A percentile compares a stretch with the other conserved stretches of the same genome.
Evolutionary conservation across 2,113 vertebrate species (phyloP).

Genomic region (Clarias gariepinus): DNA sequence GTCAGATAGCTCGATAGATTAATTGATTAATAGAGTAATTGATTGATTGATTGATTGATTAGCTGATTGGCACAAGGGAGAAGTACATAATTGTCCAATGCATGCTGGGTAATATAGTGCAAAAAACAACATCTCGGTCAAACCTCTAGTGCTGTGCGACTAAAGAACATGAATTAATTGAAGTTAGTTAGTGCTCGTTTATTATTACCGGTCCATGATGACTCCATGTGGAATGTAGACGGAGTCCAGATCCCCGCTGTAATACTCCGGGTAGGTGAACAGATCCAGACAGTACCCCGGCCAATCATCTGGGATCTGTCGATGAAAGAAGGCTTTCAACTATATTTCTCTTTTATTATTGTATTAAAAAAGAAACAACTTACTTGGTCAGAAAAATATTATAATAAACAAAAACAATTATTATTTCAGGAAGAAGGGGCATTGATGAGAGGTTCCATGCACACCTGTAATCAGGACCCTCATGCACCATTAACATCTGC

Average conservation of each 20-base stretch:
- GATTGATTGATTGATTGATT: neutral
- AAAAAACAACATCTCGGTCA: neutral
- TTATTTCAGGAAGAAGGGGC: too few species aligned
- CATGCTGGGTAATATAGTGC: neutral
- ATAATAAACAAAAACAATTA: too few species aligned
- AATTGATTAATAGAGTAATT: too few species aligned
- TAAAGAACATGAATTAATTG: neutral
- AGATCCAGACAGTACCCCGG: constrained; percentile 87
- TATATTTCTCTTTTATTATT: too few species aligned
- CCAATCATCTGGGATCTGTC: constrained; percentile 84
- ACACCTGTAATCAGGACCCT: too few species aligned
- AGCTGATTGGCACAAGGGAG: neutral
- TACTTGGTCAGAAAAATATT: too few species aligned
- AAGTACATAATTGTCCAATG: neutral
- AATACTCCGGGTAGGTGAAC: constrained; percentile 86
- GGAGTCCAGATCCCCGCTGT: constrained; percentile 82
- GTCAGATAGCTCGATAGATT: neutral
- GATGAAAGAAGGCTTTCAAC: too few species aligned
- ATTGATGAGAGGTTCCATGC: too few species aligned
- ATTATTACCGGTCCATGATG: constrained; percentile 86
- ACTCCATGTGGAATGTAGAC: constrained; percentile 88
- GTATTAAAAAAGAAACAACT: too few species aligned
- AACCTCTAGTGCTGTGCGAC: neutral
- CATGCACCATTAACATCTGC: too few species aligned
- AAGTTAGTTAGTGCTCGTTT: too few species aligned